These are phyloP conservation scores for Brachionus angularis DNA, from an alignment of 1,140 invertebrate genomes.

Conservation along the genomic window DNA sequence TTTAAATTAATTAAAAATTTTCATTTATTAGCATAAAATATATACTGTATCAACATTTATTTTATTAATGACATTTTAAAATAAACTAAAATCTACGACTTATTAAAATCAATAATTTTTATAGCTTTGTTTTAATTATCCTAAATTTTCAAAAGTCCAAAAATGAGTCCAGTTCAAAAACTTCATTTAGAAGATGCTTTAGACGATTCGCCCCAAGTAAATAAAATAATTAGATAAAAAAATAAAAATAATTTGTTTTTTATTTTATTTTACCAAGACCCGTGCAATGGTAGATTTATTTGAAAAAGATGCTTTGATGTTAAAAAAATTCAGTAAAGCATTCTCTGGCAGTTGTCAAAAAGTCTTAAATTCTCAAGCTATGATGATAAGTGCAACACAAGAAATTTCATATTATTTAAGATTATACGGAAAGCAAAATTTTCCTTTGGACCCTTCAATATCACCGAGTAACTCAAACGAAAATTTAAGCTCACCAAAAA, in stretches of 20 bases:
- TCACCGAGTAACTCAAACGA: not conserved
- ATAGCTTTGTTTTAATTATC: too few species aligned
- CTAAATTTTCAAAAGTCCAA: too few species aligned
- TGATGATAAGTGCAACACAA: conserved; percentile 34
- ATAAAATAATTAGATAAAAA: not conserved
- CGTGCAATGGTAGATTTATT: conserved; percentile 10
- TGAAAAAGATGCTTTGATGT: conserved; percentile 18
- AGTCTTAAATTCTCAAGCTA: conserved; percentile 13
- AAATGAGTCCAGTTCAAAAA: too few species aligned
- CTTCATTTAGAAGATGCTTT: too few species aligned
- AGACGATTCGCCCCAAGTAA: conserved; percentile 21
- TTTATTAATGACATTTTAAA: too few species aligned
- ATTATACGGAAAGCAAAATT: conserved; percentile 37
- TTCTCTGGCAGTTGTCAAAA: conserved; percentile 32
- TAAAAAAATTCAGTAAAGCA: conserved; percentile 34
- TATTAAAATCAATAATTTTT: too few species aligned
- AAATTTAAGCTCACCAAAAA: not conserved
- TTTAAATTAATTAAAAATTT: too few species aligned
- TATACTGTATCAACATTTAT: too few species aligned
- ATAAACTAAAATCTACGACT: too few species aligned
- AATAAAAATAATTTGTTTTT: not conserved
- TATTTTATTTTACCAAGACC: not conserved
- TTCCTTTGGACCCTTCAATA: conserved; percentile 8
- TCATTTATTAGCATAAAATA: too few species aligned
- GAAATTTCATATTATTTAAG: conserved; percentile 32